phyloP scores from a whole-genome alignment of 1,140 invertebrate species.

The Cotesia chilonis region DNA sequence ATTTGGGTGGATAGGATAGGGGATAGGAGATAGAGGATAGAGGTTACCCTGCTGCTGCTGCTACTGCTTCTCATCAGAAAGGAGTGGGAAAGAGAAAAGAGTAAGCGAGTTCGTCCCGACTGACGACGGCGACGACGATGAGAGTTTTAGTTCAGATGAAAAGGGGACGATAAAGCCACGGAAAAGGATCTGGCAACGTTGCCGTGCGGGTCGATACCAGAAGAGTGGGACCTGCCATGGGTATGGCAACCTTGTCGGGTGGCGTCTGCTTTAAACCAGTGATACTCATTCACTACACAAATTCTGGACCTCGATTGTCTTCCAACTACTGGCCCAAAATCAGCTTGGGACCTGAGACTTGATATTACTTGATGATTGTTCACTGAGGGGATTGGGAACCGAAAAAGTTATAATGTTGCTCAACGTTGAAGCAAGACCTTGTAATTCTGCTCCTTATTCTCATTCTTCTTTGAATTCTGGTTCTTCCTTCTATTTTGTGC shows the following conservation, averaged over 20 bases:
- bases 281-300: constrained; percentile 50
- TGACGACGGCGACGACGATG: constrained; percentile 39
- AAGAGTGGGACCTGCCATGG: constrained; percentile 53
- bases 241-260: constrained; percentile 57
- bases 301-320: constrained; percentile 6
- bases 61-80: background rate
- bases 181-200: constrained; percentile 60
- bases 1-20: constrained; percentile 5
- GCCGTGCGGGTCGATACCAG: constrained; percentile 62
- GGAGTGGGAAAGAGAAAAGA: constrained; percentile 38
- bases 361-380: background rate
- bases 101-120: constrained; percentile 32
- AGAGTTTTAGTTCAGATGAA: constrained; percentile 46
- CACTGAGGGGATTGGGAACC: background rate
- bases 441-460: too few species aligned
- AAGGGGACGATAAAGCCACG: constrained; percentile 59
- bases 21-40: too few species aligned
- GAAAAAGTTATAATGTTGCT: too few species aligned
- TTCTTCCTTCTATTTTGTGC: too few species aligned
- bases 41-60: background rate
- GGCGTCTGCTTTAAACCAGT: constrained; percentile 64
- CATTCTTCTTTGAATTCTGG: too few species aligned
- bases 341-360: too few species aligned
- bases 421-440: too few species aligned
- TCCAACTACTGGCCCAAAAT: background rate